Conservation (phyloP, 2,113 vertebrate species). For the Monarcha castaneiventris region DNA sequence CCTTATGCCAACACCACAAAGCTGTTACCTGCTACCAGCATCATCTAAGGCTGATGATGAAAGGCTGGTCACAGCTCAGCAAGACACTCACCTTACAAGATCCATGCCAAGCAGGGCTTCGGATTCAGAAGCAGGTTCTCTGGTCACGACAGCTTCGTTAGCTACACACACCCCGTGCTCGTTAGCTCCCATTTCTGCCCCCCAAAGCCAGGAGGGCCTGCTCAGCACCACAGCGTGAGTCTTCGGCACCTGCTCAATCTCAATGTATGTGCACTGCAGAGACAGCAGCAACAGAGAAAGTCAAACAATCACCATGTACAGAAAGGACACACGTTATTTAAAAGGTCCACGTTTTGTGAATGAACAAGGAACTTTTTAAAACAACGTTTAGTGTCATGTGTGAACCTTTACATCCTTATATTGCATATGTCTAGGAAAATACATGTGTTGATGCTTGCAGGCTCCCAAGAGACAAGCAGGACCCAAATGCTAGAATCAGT, state of each 20-base stretch:
- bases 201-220: conserved; percentile 83
- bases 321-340: not conserved
- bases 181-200: conserved; percentile 83
- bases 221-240: conserved; percentile 79
- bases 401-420: not conserved
- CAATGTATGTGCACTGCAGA: conserved; percentile 79
- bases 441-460: not conserved
- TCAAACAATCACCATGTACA: not conserved
- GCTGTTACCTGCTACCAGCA: not conserved
- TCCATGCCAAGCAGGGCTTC: conserved; percentile 82
- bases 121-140: conserved; percentile 70
- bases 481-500: not conserved
- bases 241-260: conserved; percentile 73
- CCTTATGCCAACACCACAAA: not conserved
- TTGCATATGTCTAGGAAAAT: not conserved
- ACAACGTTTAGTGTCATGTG: not conserved
- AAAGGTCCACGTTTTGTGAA: not conserved
- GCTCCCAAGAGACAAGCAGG: not conserved
- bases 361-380: not conserved
- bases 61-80: not conserved
- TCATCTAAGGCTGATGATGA: not conserved
- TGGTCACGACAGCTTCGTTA: conserved; percentile 71
- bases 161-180: conserved; percentile 81
- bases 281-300: not conserved
- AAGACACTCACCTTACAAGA: conserved; percentile 77